Conservation (phyloP, 2,797 vertebrate species). For the Emys orbicularis region DNA sequence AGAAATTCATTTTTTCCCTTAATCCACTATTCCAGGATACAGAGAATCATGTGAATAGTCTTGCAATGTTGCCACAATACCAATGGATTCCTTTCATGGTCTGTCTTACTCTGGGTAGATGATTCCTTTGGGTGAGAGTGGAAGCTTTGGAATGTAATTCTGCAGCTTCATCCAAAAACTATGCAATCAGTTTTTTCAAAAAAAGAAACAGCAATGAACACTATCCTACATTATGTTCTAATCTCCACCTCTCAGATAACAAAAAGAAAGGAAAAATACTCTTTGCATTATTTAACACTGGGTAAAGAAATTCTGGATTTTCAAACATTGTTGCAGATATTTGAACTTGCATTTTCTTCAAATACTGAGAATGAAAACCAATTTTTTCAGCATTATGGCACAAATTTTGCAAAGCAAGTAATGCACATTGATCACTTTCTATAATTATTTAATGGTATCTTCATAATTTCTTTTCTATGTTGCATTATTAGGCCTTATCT, state of each 20-base stretch:
- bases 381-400: not conserved
- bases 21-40: not conserved
- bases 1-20: accelerated
- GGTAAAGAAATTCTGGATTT: not conserved
- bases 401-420: slow-evolving; percentile 44
- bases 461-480: slow-evolving; percentile 71
- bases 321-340: not conserved
- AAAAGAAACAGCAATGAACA: not conserved
- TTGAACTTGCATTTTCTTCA: not conserved
- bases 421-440: slow-evolving; percentile 52
- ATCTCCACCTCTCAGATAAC: not conserved
- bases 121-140: not conserved
- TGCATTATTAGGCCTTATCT: slow-evolving; percentile 62
- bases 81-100: not conserved
- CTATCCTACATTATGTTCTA: not conserved
- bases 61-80: not conserved
- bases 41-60: not conserved
- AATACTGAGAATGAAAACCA: not conserved
- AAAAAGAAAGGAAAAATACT: not conserved
- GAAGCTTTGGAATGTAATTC: not conserved
- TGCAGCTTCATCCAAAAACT: not conserved
- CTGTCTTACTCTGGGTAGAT: not conserved
- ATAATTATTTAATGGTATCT: slow-evolving; percentile 67
- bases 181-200: not conserved
- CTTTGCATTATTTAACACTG: not conserved